A percentile compares a stretch with the other conserved stretches of the same genome.
phyloP scores from a whole-genome alignment of 2,113 vertebrate species.

The Ancistrus triradiatus region DNA sequence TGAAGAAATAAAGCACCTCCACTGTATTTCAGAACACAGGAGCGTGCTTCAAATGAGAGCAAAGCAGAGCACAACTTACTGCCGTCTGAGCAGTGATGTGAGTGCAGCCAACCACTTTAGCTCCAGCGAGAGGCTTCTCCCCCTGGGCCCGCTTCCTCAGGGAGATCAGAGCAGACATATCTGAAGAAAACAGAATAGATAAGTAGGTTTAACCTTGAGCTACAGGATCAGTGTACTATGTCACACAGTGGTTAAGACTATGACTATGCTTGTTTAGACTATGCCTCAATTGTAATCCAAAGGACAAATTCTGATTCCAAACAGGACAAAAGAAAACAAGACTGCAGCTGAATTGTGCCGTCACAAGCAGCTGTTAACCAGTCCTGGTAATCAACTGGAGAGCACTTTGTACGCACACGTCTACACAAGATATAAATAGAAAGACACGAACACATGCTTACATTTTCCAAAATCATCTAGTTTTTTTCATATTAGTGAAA shows the following conservation, averaged over 20 bases:
- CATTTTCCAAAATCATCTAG: background rate
- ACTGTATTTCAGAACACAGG: background rate
- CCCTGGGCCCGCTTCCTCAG: constrained; percentile 97
- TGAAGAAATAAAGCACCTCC: background rate
- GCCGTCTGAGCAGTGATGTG: constrained; percentile 98
- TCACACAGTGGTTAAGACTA: too few relatives aligned
- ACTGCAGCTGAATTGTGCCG: constrained; percentile 17
- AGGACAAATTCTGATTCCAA: too few relatives aligned
- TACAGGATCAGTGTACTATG: constrained; percentile 5
- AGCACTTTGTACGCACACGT: constrained; percentile 23
- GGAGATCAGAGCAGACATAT: constrained; percentile 97
- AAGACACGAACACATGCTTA: background rate
- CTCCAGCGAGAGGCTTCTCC: constrained; percentile 94
- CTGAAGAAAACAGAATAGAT: constrained; percentile 61
- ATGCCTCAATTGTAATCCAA: too few relatives aligned
- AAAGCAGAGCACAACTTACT: constrained; percentile 63
- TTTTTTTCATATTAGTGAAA: too few relatives aligned
- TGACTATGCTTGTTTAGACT: too few relatives aligned
- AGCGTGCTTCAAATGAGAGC: background rate
- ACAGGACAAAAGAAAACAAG: too few relatives aligned
- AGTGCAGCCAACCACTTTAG: constrained; percentile 95
- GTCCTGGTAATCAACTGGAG: constrained; percentile 24
- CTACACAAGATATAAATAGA: constrained; percentile 16
- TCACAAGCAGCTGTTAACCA: constrained; percentile 46
- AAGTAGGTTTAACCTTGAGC: constrained; percentile 14